These are phyloP conservation scores for Oryzias sinensis DNA, from an alignment of 2,797 vertebrate species.

Conservation along the genomic window DNA sequence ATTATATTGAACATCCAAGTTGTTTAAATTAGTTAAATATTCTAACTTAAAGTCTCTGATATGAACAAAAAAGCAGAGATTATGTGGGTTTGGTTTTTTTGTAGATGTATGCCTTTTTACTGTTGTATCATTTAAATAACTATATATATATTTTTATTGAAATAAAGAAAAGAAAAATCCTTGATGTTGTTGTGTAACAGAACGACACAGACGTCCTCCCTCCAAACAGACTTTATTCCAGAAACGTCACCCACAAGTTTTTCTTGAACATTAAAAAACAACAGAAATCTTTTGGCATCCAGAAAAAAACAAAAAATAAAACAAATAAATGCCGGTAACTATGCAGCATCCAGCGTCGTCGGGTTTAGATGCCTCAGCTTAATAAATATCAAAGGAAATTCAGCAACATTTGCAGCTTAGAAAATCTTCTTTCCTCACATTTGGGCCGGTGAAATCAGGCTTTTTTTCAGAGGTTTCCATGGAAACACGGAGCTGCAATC, in stretches of 20 bases:
- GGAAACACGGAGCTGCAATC: too few species aligned
- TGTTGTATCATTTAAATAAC: slow-evolving; percentile 37
- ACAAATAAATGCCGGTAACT: slow-evolving; percentile 53
- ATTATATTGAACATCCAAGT: too few species aligned
- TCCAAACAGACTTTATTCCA: slow-evolving; percentile 65
- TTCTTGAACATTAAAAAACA: slow-evolving; percentile 44
- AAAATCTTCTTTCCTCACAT: too few species aligned
- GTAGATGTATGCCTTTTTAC: slow-evolving; percentile 6
- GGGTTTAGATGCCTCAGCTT: not conserved
- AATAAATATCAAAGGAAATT: too few species aligned
- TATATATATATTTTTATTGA: slow-evolving; percentile 57
- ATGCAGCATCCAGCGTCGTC: slow-evolving; percentile 44
- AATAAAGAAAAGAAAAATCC: slow-evolving; percentile 59
- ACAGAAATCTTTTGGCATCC: slow-evolving; percentile 18
- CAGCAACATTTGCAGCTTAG: too few species aligned
- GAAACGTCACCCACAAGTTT: slow-evolving; percentile 40
- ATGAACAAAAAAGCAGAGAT: not conserved
- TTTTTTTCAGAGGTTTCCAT: too few species aligned
- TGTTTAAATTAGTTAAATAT: too few species aligned
- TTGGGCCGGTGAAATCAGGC: too few species aligned
- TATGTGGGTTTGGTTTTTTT: not conserved
- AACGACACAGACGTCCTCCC: slow-evolving; percentile 9
- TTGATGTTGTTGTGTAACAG: slow-evolving; percentile 2
- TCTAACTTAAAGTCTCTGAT: not conserved
- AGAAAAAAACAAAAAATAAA: slow-evolving; percentile 53